phyloP scores from a whole-genome alignment of 2,797 vertebrate species.

The Pseudocheirus occidentalis region DNA sequence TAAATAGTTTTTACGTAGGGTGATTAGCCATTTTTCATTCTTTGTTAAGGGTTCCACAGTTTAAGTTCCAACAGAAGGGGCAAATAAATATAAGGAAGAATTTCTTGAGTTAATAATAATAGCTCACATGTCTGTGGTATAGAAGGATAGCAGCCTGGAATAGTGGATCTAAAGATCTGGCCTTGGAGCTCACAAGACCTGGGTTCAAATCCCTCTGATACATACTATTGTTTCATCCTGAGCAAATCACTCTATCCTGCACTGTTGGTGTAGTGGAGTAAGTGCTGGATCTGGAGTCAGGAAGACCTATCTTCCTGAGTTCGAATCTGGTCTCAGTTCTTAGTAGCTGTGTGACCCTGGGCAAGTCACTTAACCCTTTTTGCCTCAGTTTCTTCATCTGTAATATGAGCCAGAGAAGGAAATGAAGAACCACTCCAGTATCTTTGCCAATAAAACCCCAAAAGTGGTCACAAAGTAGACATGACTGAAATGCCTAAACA shows the following conservation, averaged over 20 bases:
- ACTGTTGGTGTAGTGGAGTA: not conserved
- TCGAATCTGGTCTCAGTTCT: not conserved
- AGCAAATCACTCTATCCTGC: not conserved
- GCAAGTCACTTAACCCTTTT: too few relatives aligned
- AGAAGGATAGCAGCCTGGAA: not conserved
- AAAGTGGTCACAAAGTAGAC: too few relatives aligned
- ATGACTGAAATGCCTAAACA: too few relatives aligned
- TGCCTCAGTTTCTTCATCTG: too few relatives aligned
- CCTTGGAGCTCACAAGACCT: not conserved
- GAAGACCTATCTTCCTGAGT: not conserved
- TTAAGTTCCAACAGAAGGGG: fast-evolving
- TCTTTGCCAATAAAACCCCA: too few relatives aligned
- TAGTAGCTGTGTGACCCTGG: too few relatives aligned
- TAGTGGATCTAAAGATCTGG: not conserved
- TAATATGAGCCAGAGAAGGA: too few relatives aligned
- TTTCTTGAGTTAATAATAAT: not conserved
- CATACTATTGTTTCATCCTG: not conserved
- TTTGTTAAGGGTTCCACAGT: not conserved
- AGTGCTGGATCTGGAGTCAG: not conserved
- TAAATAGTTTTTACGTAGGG: not conserved
- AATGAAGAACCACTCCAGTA: too few relatives aligned
- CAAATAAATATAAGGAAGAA: not conserved
- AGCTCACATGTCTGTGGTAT: not conserved
- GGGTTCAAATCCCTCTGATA: not conserved
- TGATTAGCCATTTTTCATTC: not conserved